Evolutionary conservation across 2,113 vertebrate species (phyloP), one percentile per base, ranked within the genome.

Genomic region (Tor tambroides): DNA sequence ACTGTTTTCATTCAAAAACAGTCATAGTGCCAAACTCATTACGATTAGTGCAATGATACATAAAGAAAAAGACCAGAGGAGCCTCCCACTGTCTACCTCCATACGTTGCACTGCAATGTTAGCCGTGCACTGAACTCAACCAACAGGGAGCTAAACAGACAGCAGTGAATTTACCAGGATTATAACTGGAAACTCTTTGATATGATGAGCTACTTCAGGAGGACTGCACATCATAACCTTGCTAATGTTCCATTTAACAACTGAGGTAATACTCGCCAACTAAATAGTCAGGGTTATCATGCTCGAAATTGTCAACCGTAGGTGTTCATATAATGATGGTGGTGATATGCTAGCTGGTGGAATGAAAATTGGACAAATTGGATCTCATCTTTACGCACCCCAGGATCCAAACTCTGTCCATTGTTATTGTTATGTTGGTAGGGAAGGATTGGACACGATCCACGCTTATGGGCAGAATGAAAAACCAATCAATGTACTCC

Each of bases 321-420:
- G 46, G 69, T 54, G 82, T 72, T 84, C 82, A 56, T 54, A 21
- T 84, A 72, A 84, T 74, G 67, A 84, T 9, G 32, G 82, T 74
- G 82, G 46, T 84, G 69, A 30, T 56, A 35, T 56, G 28, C 49
- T 26, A 54, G 82, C 30, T 59, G 30, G 67, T 41, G 49, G 30
- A 84, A 72, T 72, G 30, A 74, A 84, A 74, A 84, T 59, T 84
- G 49, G 49, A 84, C 49, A 84, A 84, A 84, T 84, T 84, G 14
- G 67, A 54, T 84, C 82, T 84, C 28, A 84, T 84, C 67, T 56
- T 84, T 51, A 56, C 49, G 15, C 82, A 84, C 67, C 46, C 67
- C 69, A n/a, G 82, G 82, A 72, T 84, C 30, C 82, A 72, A 41
- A 84, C 46, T 54, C 67, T 12, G 28, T 74, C 69, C 67, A 84